Evolutionary conservation across 2,113 vertebrate genomes (phyloP).

Genomic region (Gasterosteus aculeatus): DNA sequence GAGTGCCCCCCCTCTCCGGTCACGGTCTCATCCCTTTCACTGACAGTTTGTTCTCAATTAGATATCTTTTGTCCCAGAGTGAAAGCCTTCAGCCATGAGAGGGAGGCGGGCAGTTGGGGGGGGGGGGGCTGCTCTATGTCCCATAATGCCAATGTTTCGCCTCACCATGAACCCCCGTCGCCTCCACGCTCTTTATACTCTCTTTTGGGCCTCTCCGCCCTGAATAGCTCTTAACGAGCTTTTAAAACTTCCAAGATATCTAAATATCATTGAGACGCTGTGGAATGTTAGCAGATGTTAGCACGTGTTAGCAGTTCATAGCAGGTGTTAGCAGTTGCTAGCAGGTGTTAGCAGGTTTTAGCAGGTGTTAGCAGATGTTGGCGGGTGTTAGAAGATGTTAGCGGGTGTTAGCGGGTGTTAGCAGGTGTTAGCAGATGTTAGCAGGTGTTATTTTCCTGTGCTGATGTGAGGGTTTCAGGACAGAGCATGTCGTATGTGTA

Average conservation of each 20-base stretch:
- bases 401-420: no score
- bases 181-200: conserved; percentile 46
- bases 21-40: conserved; percentile 78
- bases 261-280: conserved; percentile 47
- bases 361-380: no score
- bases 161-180: conserved; percentile 40
- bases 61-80: conserved; percentile 75
- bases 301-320: no score
- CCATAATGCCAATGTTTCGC: conserved; percentile 69
- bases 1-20: conserved; percentile 61
- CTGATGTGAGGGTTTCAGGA: no score
- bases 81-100: conserved; percentile 71
- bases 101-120: conserved; percentile 43
- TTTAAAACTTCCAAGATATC: conserved; percentile 59
- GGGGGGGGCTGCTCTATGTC: conserved; percentile 59
- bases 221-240: conserved; percentile 68
- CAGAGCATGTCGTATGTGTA: no score
- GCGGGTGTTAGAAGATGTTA: no score
- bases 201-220: conserved; percentile 47
- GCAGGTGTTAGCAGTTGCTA: no score
- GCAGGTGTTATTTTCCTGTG: no score
- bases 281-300: conserved; percentile 3
- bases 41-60: conserved; percentile 86
- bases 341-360: no score
- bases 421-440: no score